Percentiles rank a stretch among this genome's conserved stretches.
phyloP scores from a whole-genome alignment of 2,113 vertebrate species.

The Psephotus haematonotus region DNA sequence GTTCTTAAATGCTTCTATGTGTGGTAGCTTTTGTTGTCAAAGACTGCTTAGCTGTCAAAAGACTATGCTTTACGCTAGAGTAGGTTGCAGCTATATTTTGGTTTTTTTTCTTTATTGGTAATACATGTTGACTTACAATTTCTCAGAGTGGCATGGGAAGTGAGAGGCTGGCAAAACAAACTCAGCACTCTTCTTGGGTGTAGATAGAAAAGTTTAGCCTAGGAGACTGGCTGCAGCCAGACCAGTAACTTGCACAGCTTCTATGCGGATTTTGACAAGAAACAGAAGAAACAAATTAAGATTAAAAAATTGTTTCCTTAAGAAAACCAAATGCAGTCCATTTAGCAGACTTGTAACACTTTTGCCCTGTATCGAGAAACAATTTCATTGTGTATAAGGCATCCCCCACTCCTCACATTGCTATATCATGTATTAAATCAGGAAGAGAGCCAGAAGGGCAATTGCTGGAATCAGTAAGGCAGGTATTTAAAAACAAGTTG shows the following conservation, averaged over 20 bases:
- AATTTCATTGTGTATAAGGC: background rate
- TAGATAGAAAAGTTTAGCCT: conserved; percentile 35
- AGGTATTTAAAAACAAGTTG: background rate
- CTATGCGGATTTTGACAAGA: background rate
- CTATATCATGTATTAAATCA: background rate
- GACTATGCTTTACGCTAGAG: background rate
- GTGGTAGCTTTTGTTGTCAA: background rate
- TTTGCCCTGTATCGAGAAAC: background rate
- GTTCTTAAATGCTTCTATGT: background rate
- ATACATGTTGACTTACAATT: background rate
- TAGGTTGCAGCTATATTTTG: background rate
- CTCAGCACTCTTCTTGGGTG: background rate
- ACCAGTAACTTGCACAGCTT: background rate
- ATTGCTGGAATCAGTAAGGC: background rate
- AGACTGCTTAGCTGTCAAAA: background rate
- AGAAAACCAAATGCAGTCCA: background rate
- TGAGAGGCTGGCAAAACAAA: background rate
- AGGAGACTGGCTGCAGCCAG: background rate
- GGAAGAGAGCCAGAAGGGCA: background rate
- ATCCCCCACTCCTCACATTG: background rate
- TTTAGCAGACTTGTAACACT: background rate
- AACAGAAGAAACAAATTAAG: background rate
- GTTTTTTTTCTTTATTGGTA: background rate
- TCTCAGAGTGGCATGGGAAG: background rate
- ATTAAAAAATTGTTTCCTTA: background rate